Conservation (phyloP, 2,888 invertebrate species). For the Oligia latruncula region DNA sequence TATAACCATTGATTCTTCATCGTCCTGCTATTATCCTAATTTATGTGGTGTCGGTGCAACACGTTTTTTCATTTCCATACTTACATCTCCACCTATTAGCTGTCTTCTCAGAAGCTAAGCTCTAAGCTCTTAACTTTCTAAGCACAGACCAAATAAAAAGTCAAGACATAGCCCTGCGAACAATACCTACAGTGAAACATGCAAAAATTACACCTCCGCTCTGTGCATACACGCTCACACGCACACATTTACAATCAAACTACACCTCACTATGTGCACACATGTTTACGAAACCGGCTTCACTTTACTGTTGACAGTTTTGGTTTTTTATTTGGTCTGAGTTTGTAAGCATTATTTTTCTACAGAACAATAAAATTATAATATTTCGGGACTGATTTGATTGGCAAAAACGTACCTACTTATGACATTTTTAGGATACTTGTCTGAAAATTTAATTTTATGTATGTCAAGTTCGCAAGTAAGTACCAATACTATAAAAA, state of each 20-base stretch:
- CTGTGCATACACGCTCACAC: too few relatives aligned
- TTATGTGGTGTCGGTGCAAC: neutral
- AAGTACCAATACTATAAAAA: neutral
- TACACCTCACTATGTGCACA: too few relatives aligned
- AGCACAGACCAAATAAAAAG: too few relatives aligned
- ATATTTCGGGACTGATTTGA: neutral
- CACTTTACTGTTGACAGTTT: too few relatives aligned
- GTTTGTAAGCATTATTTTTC: neutral
- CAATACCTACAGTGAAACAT: too few relatives aligned
- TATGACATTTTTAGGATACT: neutral
- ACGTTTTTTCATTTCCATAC: neutral
- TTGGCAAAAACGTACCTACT: neutral
- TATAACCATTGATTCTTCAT: neutral
- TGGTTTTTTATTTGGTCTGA: too few relatives aligned
- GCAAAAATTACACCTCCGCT: too few relatives aligned
- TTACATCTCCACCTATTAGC: neutral
- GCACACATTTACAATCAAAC: too few relatives aligned
- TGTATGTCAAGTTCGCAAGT: neutral
- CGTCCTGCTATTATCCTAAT: neutral
- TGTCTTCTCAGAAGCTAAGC: neutral
- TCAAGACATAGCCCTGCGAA: too few relatives aligned
- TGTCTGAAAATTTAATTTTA: conserved; percentile 7
- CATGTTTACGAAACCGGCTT: too few relatives aligned
- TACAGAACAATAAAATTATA: neutral
- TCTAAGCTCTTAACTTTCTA: neutral